phyloP scores from a whole-genome alignment of 2,888 invertebrate species.

The Drosophila parthenogenetica region DNA sequence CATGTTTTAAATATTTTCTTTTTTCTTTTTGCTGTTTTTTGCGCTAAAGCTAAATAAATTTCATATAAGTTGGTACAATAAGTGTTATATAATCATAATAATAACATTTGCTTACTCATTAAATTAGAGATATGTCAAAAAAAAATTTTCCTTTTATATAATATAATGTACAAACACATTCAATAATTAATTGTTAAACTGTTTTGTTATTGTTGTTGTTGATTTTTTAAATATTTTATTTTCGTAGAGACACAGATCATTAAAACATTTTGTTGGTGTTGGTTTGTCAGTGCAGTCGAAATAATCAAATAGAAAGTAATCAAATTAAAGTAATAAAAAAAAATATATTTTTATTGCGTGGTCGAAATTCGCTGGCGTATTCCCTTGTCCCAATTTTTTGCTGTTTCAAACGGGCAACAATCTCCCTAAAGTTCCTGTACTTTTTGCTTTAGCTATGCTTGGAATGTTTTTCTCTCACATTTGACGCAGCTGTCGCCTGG shows the following conservation, averaged over 20 bases:
- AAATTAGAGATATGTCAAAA: conserved; percentile 58
- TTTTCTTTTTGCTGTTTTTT: conserved; percentile 57
- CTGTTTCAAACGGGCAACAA: conserved; percentile 3
- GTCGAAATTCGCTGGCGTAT: conserved; percentile 11
- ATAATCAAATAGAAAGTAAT: conserved; percentile 20
- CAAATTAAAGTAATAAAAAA: conserved; percentile 8
- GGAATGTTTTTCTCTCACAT: conserved; percentile 59
- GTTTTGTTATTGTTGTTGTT: conserved; percentile 11
- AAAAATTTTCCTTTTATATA: conserved; percentile 38
- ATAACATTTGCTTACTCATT: conserved; percentile 72
- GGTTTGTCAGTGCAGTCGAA: conserved; percentile 44
- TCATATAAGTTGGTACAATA: conserved; percentile 75
- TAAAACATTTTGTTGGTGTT: conserved; percentile 31
- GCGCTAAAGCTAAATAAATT: conserved; percentile 79
- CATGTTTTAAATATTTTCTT: conserved; percentile 61
- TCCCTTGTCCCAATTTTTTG: not conserved
- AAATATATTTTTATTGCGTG: conserved; percentile 2
- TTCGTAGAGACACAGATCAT: conserved; percentile 68
- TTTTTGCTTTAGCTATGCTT: conserved; percentile 28
- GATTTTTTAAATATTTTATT: conserved; percentile 23
- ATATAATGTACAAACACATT: conserved; percentile 22
- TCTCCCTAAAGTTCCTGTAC: conserved; percentile 11
- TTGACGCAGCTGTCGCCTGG: conserved; percentile 37
- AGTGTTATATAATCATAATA: conserved; percentile 65
- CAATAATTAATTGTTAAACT: conserved; percentile 35